A percentile compares a stretch with the other conserved stretches of the same genome.
Conservation (phyloP, 2,797 vertebrate species). For the Acanthornis magna region DNA sequence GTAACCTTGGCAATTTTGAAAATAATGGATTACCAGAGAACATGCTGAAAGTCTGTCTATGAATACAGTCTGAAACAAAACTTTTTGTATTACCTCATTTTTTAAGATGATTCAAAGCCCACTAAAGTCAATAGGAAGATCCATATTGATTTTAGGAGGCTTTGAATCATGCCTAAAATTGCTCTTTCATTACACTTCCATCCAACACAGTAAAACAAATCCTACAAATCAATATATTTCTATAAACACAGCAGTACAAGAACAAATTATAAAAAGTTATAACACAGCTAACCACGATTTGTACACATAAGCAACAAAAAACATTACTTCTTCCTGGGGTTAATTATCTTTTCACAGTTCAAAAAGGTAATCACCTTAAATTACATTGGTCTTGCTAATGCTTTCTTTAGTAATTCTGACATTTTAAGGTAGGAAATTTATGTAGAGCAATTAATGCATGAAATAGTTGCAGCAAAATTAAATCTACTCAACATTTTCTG, state of each 20-base stretch:
- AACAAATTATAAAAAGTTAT: background rate
- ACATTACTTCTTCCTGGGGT: constrained; percentile 23
- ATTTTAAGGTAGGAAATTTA: constrained; percentile 25
- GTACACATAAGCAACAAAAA: constrained; percentile 32
- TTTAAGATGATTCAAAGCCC: constrained; percentile 18
- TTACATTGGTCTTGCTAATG: background rate
- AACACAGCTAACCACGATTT: background rate
- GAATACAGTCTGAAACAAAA: constrained; percentile 2
- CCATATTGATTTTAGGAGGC: constrained; percentile 28
- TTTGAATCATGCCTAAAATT: constrained; percentile 31
- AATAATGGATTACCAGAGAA: background rate
- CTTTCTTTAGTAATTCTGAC: constrained; percentile 18
- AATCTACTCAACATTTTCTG: constrained; percentile 7
- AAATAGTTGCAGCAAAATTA: constrained; percentile 27
- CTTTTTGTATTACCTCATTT: background rate
- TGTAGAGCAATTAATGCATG: background rate
- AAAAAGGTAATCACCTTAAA: constrained; percentile 29
- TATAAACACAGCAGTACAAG: background rate
- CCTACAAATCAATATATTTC: constrained; percentile 40
- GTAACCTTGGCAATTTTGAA: background rate
- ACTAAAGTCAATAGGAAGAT: constrained; percentile 20
- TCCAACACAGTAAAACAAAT: constrained; percentile 32
- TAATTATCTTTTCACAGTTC: constrained; percentile 33
- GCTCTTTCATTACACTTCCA: constrained; percentile 29
- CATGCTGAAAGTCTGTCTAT: background rate